Percentiles rank a stretch among this genome's conserved stretches.
Conservation (phyloP, 2,888 invertebrate genomes). For the Macrosiphum euphorbiae region DNA sequence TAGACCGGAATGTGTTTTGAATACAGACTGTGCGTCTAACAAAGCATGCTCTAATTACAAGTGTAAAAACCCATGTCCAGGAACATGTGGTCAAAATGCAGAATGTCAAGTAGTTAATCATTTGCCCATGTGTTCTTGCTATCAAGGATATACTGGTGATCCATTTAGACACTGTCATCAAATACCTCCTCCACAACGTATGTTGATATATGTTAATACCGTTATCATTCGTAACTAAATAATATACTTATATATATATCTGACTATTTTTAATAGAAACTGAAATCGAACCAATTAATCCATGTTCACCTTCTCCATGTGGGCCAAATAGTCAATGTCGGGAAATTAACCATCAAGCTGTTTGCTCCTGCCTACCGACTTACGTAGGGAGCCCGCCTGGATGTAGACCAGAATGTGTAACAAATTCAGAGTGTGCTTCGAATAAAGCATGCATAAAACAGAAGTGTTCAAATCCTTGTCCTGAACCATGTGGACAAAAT, state of each 20-base stretch:
- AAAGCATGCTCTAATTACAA: constrained; percentile 87
- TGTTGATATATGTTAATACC: constrained; percentile 38
- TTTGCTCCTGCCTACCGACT: constrained; percentile 78
- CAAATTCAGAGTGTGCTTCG: constrained; percentile 80
- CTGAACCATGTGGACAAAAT: constrained; percentile 79
- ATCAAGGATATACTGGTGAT: constrained; percentile 69
- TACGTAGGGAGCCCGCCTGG: constrained; percentile 78
- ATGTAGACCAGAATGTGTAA: constrained; percentile 81
- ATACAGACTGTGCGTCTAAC: constrained; percentile 82
- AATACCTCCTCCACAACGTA: constrained; percentile 72
- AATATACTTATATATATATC: neutral
- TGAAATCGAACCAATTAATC: constrained; percentile 69
- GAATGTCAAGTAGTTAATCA: constrained; percentile 88
- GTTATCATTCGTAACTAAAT: neutral
- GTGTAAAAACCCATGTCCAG: constrained; percentile 88
- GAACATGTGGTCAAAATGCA: constrained; percentile 86
- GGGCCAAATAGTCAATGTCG: constrained; percentile 78
- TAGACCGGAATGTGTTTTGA: constrained; percentile 80
- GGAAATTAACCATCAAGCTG: constrained; percentile 77
- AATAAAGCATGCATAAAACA: constrained; percentile 80
- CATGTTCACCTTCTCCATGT: constrained; percentile 78
- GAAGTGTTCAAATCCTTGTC: constrained; percentile 81
- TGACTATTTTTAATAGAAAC: constrained; percentile 60
- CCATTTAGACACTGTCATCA: constrained; percentile 76
- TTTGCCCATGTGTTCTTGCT: constrained; percentile 75